Base-by-base conservation (phyloP, 1,140 invertebrate species). In the Mycetomoellerius zeteki region DNA sequence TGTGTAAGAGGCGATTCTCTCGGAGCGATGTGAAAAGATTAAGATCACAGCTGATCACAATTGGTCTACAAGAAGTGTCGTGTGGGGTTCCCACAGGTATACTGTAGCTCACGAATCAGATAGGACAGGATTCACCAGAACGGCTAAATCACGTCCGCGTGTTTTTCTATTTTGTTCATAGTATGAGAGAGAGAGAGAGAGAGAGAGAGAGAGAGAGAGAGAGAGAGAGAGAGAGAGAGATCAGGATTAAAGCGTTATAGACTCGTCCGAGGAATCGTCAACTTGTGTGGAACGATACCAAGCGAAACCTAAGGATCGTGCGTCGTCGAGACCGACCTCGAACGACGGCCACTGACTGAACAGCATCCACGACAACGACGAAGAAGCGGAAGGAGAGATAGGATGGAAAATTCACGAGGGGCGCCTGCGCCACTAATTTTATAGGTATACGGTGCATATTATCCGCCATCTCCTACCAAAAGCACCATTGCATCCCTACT, bases 381-480 rank as follows among this genome's bases (percentile, higher is more conserved):
- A 78, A 75, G 75, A 47, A 71, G 72, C 76, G 82, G 91, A 85
- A 73, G 86, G 86, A 50, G 73, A 21, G 76, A 87, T 12, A 52
- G 60, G 86, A 64, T 16, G 60, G 54, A 60, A 60, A 86, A 77
- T 27, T 72, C 54, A 30, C 37, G 58, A n/a, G 27, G 65, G 86
- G 92, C 93, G 92, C 92, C 86, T 92, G 93, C 92, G 93, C 92
- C 88, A 82, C 91, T 88, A 90, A 92, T 93, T 92, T 93, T 91
- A 89, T 90, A 92, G 92, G 88, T 90, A 89, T 75, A 62, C 85
- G 88, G 24, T 58, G 69, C 81, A 91, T 85, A 88, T 88, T 91
- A 90, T 81, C 80, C 77, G 80, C 84, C 85, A 86, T 76, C 60
- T 71, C n/a, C 37, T 64, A 21, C 21, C 33, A 65, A 78, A 84